These are phyloP conservation scores for Lepidochrysops patricia DNA, from an alignment of 2,888 invertebrate genomes.

Conservation along the genomic window DNA sequence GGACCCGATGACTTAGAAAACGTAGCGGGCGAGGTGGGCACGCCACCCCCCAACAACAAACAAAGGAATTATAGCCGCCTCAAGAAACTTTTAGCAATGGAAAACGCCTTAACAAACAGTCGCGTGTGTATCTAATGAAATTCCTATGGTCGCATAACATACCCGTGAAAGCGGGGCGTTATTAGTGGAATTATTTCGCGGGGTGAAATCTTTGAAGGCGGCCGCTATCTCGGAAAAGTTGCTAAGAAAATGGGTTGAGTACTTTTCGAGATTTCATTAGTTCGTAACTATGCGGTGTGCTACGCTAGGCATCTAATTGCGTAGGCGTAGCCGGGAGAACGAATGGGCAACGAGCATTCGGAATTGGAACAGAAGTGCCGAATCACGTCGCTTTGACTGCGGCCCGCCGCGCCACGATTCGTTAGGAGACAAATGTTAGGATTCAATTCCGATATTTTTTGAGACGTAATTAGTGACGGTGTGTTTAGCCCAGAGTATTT, in stretches of 20 bases:
- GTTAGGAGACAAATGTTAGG: constrained; percentile 74
- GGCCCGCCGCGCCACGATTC: constrained; percentile 69
- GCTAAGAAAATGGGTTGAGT: constrained; percentile 74
- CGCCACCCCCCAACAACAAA: constrained; percentile 66
- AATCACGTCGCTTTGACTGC: constrained; percentile 69
- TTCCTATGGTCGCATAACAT: constrained; percentile 75
- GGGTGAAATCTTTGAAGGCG: constrained; percentile 72
- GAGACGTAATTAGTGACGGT: constrained; percentile 62
- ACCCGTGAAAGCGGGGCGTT: constrained; percentile 67
- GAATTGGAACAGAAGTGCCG: constrained; percentile 63
- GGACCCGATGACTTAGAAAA: constrained; percentile 76
- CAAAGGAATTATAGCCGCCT: constrained; percentile 76
- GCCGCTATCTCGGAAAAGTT: constrained; percentile 73
- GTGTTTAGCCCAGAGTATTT: constrained; percentile 51
- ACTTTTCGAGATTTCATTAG: constrained; percentile 72
- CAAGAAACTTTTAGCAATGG: constrained; percentile 76
- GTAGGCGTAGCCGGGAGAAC: constrained; percentile 71
- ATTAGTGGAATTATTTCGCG: constrained; percentile 72
- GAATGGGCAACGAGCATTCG: constrained; percentile 71
- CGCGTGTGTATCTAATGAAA: constrained; percentile 75
- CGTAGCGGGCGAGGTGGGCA: constrained; percentile 64
- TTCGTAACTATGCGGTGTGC: constrained; percentile 70
- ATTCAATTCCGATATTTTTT: constrained; percentile 67
- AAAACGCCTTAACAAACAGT: constrained; percentile 75
- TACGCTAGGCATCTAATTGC: constrained; percentile 67